Evolutionary conservation across 2,888 invertebrate genomes (phyloP), one percentile per base, ranked within the genome.

Genomic region (Nomada ferruginata): DNA sequence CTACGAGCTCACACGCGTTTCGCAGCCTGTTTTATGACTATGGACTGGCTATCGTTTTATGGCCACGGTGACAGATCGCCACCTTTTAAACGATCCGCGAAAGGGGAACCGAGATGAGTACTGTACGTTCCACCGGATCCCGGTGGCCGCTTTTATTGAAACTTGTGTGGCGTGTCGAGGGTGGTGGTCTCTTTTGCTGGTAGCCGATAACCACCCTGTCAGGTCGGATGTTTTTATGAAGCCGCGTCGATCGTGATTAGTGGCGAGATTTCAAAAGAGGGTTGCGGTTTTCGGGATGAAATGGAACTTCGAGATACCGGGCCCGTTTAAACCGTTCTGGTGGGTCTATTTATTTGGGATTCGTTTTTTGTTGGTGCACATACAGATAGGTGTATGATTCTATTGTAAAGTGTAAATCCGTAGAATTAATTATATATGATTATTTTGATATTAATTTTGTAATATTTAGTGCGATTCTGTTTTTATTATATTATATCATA

Each of bases 61-160:
- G 59, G 57, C 60, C 65, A 50, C 76, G 79, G 74, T 86, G 86
- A 86, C 87, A 76, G 82, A 82, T 87, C 82, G 79, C 57, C 73
- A 61, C 73, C 78, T 87, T 84, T 76, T 71, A 82, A 77, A 36
- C 66, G 71, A 73, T 57, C 55, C 82, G 72, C 59, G 23, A 52
- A 74, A 76, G 76, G 76, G 74, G 72, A 82, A 86, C 84, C 59
- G 65, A n/a, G 44, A 72, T 74, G 57, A 44, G 60, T 47, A 18
- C 53, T 4, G 3, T 36, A 36, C 2, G 50, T 42, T 18, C 15
- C n/a, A n/a, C 15, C 13, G 29, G 1, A 10, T 9, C 60, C 20
- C 57, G 11, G 26, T 20, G 57, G 26, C 13, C 13, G 23, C 23
- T 10, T 23, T 55, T 20, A 57, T 57, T 57, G 57, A 57, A 57